These are phyloP conservation scores for Steromphala cineraria DNA, from an alignment of 2,888 invertebrate species.

Conservation along the genomic window DNA sequence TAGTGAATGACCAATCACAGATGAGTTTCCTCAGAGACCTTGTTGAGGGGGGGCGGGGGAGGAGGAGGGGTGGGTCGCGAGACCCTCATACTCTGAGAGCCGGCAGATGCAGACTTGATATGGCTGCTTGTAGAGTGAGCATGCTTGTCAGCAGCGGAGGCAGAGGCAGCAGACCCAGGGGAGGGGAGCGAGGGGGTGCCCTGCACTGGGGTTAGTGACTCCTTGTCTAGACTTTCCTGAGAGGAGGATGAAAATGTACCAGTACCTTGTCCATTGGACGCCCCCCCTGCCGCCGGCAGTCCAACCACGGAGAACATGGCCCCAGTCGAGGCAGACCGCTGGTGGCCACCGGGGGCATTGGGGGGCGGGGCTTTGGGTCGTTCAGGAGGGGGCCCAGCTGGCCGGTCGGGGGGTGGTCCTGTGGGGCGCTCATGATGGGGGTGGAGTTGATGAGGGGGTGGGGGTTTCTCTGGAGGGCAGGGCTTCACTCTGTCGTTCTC, in stretches of 20 bases:
- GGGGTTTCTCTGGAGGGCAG: slow-evolving; percentile 43
- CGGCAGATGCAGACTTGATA: slow-evolving; percentile 19
- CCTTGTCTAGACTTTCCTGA: slow-evolving; percentile 22
- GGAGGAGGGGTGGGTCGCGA: slow-evolving; percentile 62
- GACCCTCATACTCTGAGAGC: slow-evolving; percentile 36
- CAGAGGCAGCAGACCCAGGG: not conserved
- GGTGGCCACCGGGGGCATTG: slow-evolving; percentile 43
- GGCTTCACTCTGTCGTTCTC: slow-evolving; percentile 25
- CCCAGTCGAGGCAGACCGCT: slow-evolving; percentile 65
- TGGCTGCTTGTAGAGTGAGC: not conserved
- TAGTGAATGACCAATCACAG: slow-evolving; percentile 43
- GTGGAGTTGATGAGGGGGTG: slow-evolving; percentile 40
- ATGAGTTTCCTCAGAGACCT: slow-evolving; percentile 61
- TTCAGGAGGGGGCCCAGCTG: slow-evolving; percentile 34
- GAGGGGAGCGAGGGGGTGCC: not conserved
- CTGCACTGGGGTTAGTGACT: not conserved
- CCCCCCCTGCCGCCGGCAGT: not conserved
- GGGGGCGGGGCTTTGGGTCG: slow-evolving; percentile 32
- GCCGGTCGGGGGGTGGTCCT: slow-evolving; percentile 34
- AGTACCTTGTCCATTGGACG: slow-evolving; percentile 19
- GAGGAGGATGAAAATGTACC: slow-evolving; percentile 18
- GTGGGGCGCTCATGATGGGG: slow-evolving; percentile 29
- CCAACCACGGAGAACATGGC: slow-evolving; percentile 28
- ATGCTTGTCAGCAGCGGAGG: slow-evolving; percentile 26
- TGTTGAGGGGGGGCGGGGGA: slow-evolving; percentile 59